phyloP scores from a whole-genome alignment of 2,888 invertebrate species.

The Pogonocherus hispidulus region DNA sequence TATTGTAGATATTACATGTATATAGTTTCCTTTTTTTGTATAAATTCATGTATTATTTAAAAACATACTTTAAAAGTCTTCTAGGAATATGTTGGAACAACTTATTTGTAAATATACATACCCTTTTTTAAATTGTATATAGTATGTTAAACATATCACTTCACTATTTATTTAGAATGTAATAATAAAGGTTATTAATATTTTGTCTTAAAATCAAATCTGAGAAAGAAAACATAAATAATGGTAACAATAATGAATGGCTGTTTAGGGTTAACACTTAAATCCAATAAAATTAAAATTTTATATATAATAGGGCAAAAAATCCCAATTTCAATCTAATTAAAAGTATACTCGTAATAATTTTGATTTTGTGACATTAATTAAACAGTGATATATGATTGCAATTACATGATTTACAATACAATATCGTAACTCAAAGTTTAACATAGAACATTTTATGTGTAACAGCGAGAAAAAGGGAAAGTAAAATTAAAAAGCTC shows the following conservation, averaged over 20 bases:
- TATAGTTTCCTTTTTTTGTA: slow-evolving; percentile 46
- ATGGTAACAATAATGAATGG: no score
- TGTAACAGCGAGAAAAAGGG: background rate
- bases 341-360: no score
- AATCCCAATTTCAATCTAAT: no score
- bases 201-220: background rate
- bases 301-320: background rate
- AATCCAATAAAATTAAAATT: no score
- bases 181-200: no score
- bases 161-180: slow-evolving; percentile 46
- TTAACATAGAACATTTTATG: background rate
- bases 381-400: no score
- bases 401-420: no score
- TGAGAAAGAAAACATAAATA: background rate
- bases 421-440: background rate
- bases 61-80: slow-evolving; percentile 9
- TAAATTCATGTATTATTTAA: slow-evolving; percentile 45
- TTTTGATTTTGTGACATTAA: background rate
- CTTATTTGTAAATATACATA: slow-evolving; percentile 40
- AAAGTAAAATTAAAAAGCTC: background rate
- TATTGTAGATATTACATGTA: slow-evolving; percentile 50
- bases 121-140: slow-evolving; percentile 45
- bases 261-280: no score
- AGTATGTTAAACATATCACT: slow-evolving; percentile 52
- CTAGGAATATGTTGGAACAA: slow-evolving; percentile 38